Base-by-base conservation (phyloP, 2,888 invertebrate species). In the Sphinx pinastri region DNA sequence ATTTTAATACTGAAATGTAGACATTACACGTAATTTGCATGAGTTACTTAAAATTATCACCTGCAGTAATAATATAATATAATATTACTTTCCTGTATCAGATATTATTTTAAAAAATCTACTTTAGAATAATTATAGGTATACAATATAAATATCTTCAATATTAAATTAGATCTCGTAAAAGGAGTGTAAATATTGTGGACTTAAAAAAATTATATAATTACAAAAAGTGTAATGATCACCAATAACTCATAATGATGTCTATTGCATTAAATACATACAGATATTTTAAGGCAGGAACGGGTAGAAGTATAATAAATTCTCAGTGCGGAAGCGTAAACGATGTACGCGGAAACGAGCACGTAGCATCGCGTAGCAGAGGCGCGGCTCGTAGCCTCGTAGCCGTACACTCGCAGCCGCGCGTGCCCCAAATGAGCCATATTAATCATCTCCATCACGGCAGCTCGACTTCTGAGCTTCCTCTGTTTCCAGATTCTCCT, bases 381-480 rank as follows among this genome's bases (percentile, higher is more conserved):
- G 74, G 74, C 72, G 72, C 74, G 79, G 75, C 77, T 74, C 82
- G 81, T 77, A 79, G 80, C 79, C 73, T 76, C 84, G 83, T 81
- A 81, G 81, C 79, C 80, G 80, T 81, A 84, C 82, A 82, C 81
- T 63, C 63, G 63, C 49, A 63, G 78, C 83, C 82, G 87, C 87
- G 88, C 84, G 63, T 63, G 85, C 91, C 92, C 86, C 91, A 93
- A 93, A 93, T 93, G 93, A 93, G 92, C 88, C 85, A 86, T 91
- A 93, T 93, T 93, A 93, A 93, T 93, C 93, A 93, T 93, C 86
- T 83, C 82, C 91, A 90, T 92, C 90, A 92, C 85, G 87, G 87
- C 88, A 88, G 84, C 88, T 85, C 87, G 92, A 92, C 91, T 91
- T 89, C 86, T 88, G 86, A 86, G 88, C 90, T 89, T 91, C 88